These are phyloP conservation scores for Myodes glareolus DNA, from an alignment of 2,113 vertebrate species.

Conservation along the genomic window DNA sequence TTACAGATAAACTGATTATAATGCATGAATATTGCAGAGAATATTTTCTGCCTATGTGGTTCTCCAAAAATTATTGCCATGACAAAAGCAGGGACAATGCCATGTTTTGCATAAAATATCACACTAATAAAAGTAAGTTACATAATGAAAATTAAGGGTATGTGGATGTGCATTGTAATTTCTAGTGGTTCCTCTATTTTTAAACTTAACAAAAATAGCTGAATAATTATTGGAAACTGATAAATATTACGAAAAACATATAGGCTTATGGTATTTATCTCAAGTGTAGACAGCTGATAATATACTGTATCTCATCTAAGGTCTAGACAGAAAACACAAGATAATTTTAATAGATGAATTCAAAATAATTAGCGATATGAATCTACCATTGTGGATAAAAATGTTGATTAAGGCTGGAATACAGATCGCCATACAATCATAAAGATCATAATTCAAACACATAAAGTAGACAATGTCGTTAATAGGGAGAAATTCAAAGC, in stretches of 20 bases:
- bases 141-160: background rate
- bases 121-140: background rate
- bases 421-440: background rate
- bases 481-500: background rate
- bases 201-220: background rate
- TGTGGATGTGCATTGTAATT: background rate
- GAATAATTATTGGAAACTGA: background rate
- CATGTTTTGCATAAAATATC: background rate
- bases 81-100: background rate
- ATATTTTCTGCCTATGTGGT: background rate
- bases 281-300: background rate
- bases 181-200: background rate
- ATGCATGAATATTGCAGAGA: background rate
- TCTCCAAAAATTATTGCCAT: background rate
- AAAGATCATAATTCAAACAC: background rate
- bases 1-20: constrained; percentile 25
- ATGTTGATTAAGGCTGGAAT: background rate
- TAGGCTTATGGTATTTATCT: background rate
- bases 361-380: background rate
- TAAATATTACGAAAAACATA: background rate
- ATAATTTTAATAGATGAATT: background rate
- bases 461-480: background rate
- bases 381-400: background rate
- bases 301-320: background rate
- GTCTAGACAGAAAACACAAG: background rate